Evolutionary conservation across 1,140 invertebrate genomes (phyloP).

Genomic region (Rhagoletis pomonella): DNA sequence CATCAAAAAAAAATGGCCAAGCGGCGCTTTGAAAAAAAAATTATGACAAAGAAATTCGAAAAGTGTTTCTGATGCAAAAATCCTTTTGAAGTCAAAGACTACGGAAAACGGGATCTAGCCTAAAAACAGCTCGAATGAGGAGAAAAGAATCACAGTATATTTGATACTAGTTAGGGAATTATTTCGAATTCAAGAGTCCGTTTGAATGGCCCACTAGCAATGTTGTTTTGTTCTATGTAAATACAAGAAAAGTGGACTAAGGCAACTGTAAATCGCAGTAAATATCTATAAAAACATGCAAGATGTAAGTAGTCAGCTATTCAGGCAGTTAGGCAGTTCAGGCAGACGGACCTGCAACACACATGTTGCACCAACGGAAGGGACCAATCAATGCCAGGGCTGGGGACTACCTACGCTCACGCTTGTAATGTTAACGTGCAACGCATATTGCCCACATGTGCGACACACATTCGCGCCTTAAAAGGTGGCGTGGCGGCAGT

Average conservation of each 20-base stretch:
- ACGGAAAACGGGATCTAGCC: too few species aligned
- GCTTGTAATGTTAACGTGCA: constrained; percentile 30
- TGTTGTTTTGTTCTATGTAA: too few species aligned
- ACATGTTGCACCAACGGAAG: not conserved
- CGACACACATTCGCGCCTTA: constrained; percentile 34
- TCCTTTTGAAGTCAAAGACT: too few species aligned
- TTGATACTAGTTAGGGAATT: too few species aligned
- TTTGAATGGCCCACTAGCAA: too few species aligned
- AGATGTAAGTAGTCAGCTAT: not conserved
- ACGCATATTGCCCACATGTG: constrained; percentile 44
- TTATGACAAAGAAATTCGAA: too few species aligned
- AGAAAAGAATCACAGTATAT: too few species aligned
- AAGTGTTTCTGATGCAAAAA: too few species aligned
- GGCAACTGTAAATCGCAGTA: not conserved
- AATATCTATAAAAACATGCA: not conserved
- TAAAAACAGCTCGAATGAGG: too few species aligned
- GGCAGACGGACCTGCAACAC: not conserved
- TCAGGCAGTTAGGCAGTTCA: not conserved
- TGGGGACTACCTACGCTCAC: not conserved
- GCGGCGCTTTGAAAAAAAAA: too few species aligned
- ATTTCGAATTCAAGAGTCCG: too few species aligned
- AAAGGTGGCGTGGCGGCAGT: not conserved
- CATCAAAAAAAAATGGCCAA: too few species aligned
- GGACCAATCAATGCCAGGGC: not conserved
- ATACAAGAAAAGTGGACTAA: not conserved